Evolutionary conservation across 2,113 vertebrate genomes (phyloP), one percentile per base, ranked within the genome.

Genomic region (Apaloderma vittatum): DNA sequence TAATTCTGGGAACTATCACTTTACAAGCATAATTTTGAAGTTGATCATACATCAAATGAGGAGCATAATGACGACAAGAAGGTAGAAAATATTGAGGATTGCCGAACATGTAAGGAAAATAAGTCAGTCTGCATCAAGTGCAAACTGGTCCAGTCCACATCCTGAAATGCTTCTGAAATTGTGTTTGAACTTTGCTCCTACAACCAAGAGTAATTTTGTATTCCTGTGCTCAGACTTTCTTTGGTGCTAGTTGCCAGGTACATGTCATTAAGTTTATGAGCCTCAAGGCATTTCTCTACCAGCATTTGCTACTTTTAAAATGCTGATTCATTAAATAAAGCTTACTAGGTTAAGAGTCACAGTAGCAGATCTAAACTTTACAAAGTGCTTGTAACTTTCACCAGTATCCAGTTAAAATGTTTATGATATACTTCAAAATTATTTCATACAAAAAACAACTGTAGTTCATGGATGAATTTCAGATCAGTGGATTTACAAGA

Each of bases 101-200:
- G 75, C 34, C 70, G 58, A 93, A 86, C n/a, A 67, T 1, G 5
- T 40, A 52, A 85, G 80, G 58, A 58, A 68, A 70, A 7, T 22
- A 74, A 80, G 18, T 9, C 45, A 65, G 36, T 57, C 34, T 75
- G 17, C 27, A 36, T 67, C 90, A 83, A 94, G 94, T 63, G 74
- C 43, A 95, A 91, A 96, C 90, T 79, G n/a, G 90, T 73, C 46
- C 36, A 62, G 51, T 15, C 17, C 29, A 21, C 27, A 74, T 66
- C 67, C 59, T 63, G 71, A 90, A 94, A 93, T 21, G 29, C 30
- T 91, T 81, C 45, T 82, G 76, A 87, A 93, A 93, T 63, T 58
- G 58, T 71, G 54, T 72, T 59, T 88, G 85, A 96, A 96, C 94
- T 94, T 93, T 86, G 54, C 72, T 96, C 58, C 37, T 92, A 79